A percentile compares a stretch with the other conserved stretches of the same genome.
These are phyloP conservation scores for Trileptium ribeirensis DNA, from an alignment of 2,888 invertebrate species.

Conservation along the genomic window DNA sequence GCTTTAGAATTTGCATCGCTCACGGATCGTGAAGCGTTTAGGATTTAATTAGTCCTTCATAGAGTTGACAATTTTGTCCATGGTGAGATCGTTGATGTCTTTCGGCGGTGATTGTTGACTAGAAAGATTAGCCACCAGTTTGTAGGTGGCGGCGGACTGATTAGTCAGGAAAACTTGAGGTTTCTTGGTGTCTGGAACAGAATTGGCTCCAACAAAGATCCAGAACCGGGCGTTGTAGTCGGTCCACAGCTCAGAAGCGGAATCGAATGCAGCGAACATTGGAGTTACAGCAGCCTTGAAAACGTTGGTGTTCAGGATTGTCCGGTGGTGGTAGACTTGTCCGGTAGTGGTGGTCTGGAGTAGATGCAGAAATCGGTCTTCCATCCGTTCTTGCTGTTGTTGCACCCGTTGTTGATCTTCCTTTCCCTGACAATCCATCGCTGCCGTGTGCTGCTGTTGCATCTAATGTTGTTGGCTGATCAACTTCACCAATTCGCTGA, in stretches of 20 bases:
- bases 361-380: too few species aligned
- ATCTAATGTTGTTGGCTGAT: too few species aligned
- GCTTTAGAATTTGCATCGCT: conserved; percentile 31
- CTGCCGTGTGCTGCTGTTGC: too few species aligned
- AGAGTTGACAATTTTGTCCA: conserved; percentile 11
- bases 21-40: conserved; percentile 29
- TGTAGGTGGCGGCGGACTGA: neutral
- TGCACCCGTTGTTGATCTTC: too few species aligned
- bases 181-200: neutral
- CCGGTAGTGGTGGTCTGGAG: too few species aligned
- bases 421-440: too few species aligned
- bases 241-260: neutral
- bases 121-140: neutral
- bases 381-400: too few species aligned
- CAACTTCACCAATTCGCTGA: too few species aligned
- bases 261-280: neutral
- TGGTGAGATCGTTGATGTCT: conserved; percentile 8
- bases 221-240: neutral
- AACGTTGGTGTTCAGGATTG: too few species aligned
- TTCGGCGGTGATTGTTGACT: neutral
- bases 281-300: too few species aligned
- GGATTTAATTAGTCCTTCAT: conserved; percentile 28
- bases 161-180: conserved; percentile 9
- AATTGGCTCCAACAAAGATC: neutral
- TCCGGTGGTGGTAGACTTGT: too few species aligned